Conservation (phyloP, 2,888 invertebrate species). For the Oegoconia quadripuncta region DNA sequence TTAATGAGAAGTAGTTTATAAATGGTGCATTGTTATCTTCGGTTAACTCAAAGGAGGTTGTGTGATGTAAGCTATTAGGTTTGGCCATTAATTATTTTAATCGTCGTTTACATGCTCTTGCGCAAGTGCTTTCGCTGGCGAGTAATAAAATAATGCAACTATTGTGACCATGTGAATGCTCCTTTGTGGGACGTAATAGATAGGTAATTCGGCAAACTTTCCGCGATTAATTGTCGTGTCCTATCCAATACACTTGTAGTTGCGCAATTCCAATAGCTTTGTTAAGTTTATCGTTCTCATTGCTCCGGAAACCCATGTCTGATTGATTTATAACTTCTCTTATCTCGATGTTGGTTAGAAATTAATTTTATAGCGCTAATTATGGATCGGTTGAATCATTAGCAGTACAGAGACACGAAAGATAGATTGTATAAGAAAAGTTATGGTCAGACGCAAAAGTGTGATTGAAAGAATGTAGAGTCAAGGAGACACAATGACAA, state of each 20-base stretch:
- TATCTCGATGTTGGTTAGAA: no score
- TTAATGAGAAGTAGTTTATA: slow-evolving; percentile 29
- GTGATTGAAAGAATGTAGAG: no score
- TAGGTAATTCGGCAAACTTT: slow-evolving; percentile 43
- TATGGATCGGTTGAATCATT: no score
- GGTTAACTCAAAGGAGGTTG: slow-evolving; percentile 35
- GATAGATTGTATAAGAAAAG: no score
- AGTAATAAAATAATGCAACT: slow-evolving; percentile 66
- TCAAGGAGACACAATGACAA: no score
- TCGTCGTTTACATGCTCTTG: slow-evolving; percentile 59
- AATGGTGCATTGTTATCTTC: slow-evolving; percentile 37
- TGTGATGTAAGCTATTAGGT: slow-evolving; percentile 63
- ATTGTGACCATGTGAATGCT: slow-evolving; percentile 65
- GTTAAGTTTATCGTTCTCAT: no score
- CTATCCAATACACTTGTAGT: slow-evolving; percentile 31
- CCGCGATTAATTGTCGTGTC: slow-evolving; percentile 43
- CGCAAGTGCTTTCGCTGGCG: slow-evolving; percentile 64
- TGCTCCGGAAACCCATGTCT: no score
- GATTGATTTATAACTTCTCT: no score
- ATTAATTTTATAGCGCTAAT: no score
- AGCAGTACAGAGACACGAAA: no score
- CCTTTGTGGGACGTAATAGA: slow-evolving; percentile 54
- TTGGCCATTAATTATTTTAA: slow-evolving; percentile 71
- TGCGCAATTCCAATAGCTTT: slow-evolving; percentile 26
- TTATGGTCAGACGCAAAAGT: no score